A percentile compares a stretch with the other conserved stretches of the same genome.
These are phyloP conservation scores for Agrochola lychnidis DNA, from an alignment of 2,888 invertebrate species.

Conservation along the genomic window DNA sequence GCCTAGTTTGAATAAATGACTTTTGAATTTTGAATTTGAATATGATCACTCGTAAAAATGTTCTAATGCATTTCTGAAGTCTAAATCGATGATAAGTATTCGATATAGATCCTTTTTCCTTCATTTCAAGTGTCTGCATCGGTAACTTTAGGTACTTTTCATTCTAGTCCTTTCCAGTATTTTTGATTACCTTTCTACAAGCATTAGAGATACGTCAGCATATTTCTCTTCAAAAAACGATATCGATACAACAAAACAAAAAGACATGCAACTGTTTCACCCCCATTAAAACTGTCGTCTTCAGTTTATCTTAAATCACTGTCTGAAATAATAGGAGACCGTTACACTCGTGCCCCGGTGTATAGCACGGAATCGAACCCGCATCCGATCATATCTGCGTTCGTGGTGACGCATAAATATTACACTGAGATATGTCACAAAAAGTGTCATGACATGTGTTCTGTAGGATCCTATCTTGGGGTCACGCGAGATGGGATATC, in stretches of 20 bases:
- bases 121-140: not conserved
- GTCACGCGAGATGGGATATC: slow-evolving; percentile 43
- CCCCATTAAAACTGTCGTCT: slow-evolving; percentile 45
- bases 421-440: slow-evolving; percentile 67
- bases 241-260: not conserved
- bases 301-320: slow-evolving; percentile 54
- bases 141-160: not conserved
- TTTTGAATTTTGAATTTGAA: no score
- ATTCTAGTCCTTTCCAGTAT: not conserved
- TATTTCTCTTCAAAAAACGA: not conserved
- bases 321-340: slow-evolving; percentile 67
- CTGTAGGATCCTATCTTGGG: slow-evolving; percentile 70
- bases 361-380: slow-evolving; percentile 80
- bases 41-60: not conserved
- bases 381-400: slow-evolving; percentile 86
- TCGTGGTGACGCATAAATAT: slow-evolving; percentile 86
- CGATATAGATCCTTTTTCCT: not conserved
- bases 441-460: slow-evolving; percentile 63
- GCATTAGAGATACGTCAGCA: no score
- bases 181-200: not conserved
- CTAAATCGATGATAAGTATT: not conserved
- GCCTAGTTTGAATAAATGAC: no score
- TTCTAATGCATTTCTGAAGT: no score
- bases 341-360: slow-evolving; percentile 72
- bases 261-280: slow-evolving; percentile 24